Conservation (phyloP, 2,888 invertebrate genomes). For the Eupeodes latifasciatus region DNA sequence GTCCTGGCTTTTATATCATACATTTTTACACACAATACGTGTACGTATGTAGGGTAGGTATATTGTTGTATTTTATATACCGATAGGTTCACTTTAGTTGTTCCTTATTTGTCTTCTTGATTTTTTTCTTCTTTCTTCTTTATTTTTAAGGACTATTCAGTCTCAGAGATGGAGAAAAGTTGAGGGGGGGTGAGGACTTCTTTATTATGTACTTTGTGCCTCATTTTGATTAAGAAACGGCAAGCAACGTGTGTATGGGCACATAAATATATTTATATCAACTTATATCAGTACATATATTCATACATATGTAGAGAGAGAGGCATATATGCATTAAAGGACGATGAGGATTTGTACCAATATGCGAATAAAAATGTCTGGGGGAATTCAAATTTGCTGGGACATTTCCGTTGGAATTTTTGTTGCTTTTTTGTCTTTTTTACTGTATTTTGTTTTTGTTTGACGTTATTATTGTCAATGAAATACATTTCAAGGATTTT, state of each 20-base stretch:
- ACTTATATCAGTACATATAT: no score
- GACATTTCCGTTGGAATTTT: conserved; percentile 51
- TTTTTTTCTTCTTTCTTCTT: not conserved
- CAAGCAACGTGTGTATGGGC: not conserved
- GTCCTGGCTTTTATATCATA: conserved; percentile 27
- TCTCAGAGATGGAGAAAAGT: not conserved
- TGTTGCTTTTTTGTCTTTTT: not conserved
- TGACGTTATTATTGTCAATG: conserved; percentile 42
- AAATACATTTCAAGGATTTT: conserved; percentile 62
- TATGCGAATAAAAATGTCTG: conserved; percentile 44
- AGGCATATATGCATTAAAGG: not conserved
- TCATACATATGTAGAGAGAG: no score
- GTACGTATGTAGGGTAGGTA: not conserved
- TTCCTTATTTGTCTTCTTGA: not conserved
- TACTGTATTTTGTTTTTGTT: not conserved
- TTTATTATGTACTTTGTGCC: conserved; percentile 35
- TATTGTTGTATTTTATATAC: not conserved
- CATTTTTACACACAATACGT: no score
- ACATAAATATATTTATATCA: not conserved
- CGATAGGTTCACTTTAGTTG: conserved; percentile 5
- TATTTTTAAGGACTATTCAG: conserved; percentile 2
- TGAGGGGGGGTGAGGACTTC: not conserved
- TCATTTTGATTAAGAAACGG: conserved; percentile 33
- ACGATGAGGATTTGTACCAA: conserved; percentile 26
- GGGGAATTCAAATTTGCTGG: conserved; percentile 55